Evolutionary conservation across 2,113 vertebrate genomes (phyloP), one percentile per base, ranked within the genome.

Genomic region (Nothobranchius kuhntae): DNA sequence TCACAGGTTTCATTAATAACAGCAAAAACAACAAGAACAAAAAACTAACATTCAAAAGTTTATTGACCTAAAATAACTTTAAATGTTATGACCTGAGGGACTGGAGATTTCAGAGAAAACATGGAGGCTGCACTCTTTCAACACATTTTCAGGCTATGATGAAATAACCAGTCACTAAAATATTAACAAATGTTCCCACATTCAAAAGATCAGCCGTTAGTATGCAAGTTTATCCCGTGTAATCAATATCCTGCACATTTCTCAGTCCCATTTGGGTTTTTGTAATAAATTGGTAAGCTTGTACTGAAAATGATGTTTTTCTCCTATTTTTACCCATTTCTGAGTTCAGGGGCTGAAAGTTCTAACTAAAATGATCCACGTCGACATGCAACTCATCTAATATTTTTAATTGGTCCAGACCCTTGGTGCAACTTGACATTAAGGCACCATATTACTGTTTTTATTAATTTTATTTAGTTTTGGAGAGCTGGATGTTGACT

Each of bases 81-180:
- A 53, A 80, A 74, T 87, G 79, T 83, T 53, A 61, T 50, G 15
- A 40, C 75, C 46, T 9, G 58, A 44, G 81, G 84, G 78, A 79
- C 68, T 13, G 48, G 47, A 80, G 75, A 82, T 89, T 87, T 87
- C 81, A 85, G 80, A 24, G 73, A 73, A 77, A 81, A 84, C 59
- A 72, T 73, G 46, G 75, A 80, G 80, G 74, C 82, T 84, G 83
- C 87, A 82, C 79, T 68, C 65, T 61, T 73, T 74, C 76, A 73
- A 81, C 80, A 86, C 82, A 76, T 87, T 85, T 72, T 63, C 72
- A 50, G 67, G 61, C 65, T 6, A 80, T 91, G 85, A 91, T 89
- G 84, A 87, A 91, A 89, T 86, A 86, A 81, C 86, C 56, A 74
- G 78, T 75, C 81, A 69, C 77, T 90, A 70, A 87, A 89, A 89